phyloP scores from a whole-genome alignment of 2,888 invertebrate species.

The Hirtodrosophila trivittata region DNA sequence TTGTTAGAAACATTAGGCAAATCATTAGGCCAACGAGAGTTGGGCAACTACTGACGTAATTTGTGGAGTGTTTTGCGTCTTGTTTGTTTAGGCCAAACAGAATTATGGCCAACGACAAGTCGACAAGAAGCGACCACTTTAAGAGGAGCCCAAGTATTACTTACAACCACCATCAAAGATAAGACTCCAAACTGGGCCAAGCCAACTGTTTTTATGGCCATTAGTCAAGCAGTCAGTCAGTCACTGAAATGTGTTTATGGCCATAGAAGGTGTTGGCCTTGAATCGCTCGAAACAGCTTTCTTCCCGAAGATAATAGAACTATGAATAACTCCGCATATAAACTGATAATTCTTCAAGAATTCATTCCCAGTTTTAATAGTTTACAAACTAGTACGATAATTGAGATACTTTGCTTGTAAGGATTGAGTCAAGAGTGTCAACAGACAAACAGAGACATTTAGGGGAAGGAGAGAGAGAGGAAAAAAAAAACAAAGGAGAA shows the following conservation, averaged over 20 bases:
- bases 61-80: slow-evolving; percentile 37
- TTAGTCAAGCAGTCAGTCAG: slow-evolving; percentile 12
- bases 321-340: slow-evolving; percentile 6
- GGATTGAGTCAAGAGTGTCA: too few species aligned
- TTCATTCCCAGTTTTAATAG: too few species aligned
- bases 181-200: slow-evolving; percentile 40
- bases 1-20: slow-evolving; percentile 77
- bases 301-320: not conserved
- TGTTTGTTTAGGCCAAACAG: slow-evolving; percentile 57
- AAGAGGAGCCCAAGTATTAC: slow-evolving; percentile 47
- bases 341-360: too few species aligned
- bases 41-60: slow-evolving; percentile 43
- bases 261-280: slow-evolving; percentile 24
- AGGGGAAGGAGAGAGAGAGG: not conserved
- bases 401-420: too few species aligned
- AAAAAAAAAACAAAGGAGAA: slow-evolving; percentile 1
- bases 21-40: slow-evolving; percentile 62
- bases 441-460: too few species aligned
- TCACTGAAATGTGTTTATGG: slow-evolving; percentile 19
- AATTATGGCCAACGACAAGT: slow-evolving; percentile 19
- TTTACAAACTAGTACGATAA: too few species aligned
- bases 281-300: slow-evolving; percentile 35
- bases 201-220: slow-evolving; percentile 29
- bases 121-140: slow-evolving; percentile 5
- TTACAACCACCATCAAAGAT: slow-evolving; percentile 40